phyloP scores from a whole-genome alignment of 1,140 invertebrate genomes.

The Bicyclus anynana region DNA sequence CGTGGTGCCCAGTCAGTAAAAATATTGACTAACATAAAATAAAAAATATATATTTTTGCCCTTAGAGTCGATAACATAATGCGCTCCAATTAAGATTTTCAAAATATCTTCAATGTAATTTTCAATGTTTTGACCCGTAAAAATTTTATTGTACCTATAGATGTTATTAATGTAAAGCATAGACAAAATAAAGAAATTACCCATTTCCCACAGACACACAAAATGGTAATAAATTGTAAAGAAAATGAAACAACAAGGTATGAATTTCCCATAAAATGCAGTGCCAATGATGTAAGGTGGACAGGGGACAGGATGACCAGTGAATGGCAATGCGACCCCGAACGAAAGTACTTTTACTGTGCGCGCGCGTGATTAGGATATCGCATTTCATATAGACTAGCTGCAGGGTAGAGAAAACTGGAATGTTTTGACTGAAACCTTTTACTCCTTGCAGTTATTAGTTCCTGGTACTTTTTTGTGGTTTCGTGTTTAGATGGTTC shows the following conservation, averaged over 20 bases:
- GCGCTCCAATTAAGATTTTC: too few species aligned
- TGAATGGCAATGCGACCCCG: slow-evolving; percentile 69
- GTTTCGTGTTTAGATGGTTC: neutral
- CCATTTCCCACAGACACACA: too few species aligned
- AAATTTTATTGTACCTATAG: too few species aligned
- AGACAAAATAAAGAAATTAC: too few species aligned
- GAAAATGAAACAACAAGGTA: neutral
- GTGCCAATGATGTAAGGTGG: slow-evolving; percentile 29
- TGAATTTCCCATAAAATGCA: slow-evolving; percentile 9
- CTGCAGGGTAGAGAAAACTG: neutral
- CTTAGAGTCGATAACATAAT: too few species aligned
- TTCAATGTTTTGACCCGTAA: too few species aligned
- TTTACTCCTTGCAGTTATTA: neutral
- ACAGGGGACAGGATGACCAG: slow-evolving; percentile 34
- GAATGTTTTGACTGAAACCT: neutral
- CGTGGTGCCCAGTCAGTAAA: too few species aligned
- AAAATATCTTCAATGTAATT: too few species aligned
- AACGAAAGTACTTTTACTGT: slow-evolving; percentile 75
- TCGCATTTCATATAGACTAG: slow-evolving; percentile 4
- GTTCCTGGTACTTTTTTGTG: neutral
- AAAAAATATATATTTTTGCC: too few species aligned
- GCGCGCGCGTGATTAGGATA: slow-evolving; percentile 59
- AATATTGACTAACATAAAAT: too few species aligned
- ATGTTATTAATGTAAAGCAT: too few species aligned
- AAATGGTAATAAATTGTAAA: neutral